These are phyloP conservation scores for Erynnis tages DNA, from an alignment of 2,888 invertebrate species.

Conservation along the genomic window DNA sequence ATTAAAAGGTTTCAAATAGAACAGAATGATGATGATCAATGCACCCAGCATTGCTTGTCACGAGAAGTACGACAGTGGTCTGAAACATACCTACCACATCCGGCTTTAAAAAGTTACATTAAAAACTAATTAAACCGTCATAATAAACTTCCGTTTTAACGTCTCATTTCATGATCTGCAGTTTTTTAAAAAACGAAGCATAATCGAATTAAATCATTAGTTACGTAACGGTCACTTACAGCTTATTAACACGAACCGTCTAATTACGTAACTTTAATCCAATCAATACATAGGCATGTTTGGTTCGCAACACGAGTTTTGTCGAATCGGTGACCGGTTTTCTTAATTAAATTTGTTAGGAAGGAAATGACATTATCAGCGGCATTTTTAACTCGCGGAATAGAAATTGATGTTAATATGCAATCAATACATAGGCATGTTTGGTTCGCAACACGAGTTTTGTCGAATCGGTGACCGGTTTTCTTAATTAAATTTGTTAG, in stretches of 20 bases:
- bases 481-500: background rate
- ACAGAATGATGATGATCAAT: no score
- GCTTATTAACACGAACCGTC: slow-evolving; percentile 3
- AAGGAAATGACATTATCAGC: background rate
- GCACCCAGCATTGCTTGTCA: no score
- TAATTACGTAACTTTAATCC: slow-evolving; percentile 10
- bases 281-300: background rate
- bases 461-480: background rate
- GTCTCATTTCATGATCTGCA: no score
- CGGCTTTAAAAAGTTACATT: background rate
- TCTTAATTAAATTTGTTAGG: background rate
- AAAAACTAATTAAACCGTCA: no score
- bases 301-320: background rate
- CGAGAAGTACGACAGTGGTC: no score
- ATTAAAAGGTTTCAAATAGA: no score
- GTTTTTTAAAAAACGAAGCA: background rate
- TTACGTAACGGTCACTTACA: background rate
- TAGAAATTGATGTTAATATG: no score
- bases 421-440: background rate
- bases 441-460: no score
- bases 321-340: background rate
- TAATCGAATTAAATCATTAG: background rate
- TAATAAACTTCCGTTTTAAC: no score
- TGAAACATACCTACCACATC: no score
- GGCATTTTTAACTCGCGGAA: no score